Conservation (phyloP, 2,797 vertebrate species). For the Chiroxiphia lanceolata region DNA sequence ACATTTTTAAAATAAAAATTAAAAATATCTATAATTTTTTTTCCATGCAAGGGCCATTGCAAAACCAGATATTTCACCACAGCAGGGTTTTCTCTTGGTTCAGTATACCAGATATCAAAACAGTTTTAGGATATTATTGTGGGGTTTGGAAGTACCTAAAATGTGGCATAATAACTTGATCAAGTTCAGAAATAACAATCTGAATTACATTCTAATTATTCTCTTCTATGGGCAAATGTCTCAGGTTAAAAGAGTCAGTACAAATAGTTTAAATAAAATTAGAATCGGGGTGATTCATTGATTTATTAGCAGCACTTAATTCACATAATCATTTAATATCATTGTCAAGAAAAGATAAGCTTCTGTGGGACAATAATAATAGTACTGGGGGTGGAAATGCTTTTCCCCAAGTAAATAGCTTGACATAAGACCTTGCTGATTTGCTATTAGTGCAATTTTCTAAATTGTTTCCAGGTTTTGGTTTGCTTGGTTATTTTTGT, state of each 20-base stretch:
- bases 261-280: background rate
- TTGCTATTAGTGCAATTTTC: background rate
- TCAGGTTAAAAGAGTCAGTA: background rate
- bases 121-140: background rate
- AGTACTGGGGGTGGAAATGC: fast-evolving
- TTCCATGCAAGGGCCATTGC: background rate
- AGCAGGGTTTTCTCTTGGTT: background rate
- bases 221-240: background rate
- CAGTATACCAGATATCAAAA: background rate
- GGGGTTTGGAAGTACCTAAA: background rate
- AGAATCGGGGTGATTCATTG: background rate
- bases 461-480: background rate
- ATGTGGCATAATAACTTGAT: background rate
- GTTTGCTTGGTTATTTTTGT: background rate
- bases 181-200: background rate
- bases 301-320: background rate
- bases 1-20: background rate
- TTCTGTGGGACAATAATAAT: background rate
- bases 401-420: background rate
- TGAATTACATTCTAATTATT: background rate
- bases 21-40: background rate
- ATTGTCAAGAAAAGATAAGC: background rate
- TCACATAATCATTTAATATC: background rate
- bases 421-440: background rate
- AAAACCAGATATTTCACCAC: background rate